phyloP scores from a whole-genome alignment of 2,888 invertebrate genomes.

The Philaethria dido region DNA sequence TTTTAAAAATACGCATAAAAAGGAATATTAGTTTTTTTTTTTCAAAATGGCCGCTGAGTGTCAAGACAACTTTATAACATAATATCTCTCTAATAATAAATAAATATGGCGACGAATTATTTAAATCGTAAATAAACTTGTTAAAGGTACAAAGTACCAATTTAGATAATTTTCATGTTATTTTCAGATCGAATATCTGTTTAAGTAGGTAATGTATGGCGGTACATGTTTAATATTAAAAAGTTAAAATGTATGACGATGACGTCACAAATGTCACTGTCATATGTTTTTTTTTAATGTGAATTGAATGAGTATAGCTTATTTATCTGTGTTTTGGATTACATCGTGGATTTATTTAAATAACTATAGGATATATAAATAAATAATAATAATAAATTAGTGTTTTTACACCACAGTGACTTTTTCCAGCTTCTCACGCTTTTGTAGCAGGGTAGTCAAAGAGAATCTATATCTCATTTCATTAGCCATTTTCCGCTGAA shows the following conservation, averaged over 20 bases:
- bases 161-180: background rate
- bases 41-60: background rate
- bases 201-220: conserved; percentile 26
- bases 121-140: background rate
- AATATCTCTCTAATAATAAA: conserved; percentile 8
- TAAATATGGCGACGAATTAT: conserved; percentile 5
- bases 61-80: background rate
- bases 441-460: too few species aligned
- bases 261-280: background rate
- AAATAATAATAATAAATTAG: background rate
- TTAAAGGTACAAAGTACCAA: conserved; percentile 21
- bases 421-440: too few species aligned
- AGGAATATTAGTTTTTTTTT: background rate
- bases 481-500: too few species aligned
- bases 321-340: conserved; percentile 14
- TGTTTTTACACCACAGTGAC: too few species aligned
- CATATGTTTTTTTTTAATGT: conserved; percentile 6
- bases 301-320: conserved; percentile 6
- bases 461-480: too few species aligned
- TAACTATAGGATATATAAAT: background rate
- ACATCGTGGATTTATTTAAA: conserved; percentile 2
- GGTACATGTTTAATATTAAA: background rate
- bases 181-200: conserved; percentile 13
- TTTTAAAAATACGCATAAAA: too few species aligned
- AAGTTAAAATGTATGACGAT: background rate